phyloP scores from a whole-genome alignment of 2,888 invertebrate species.

The Drosophila siamana region DNA sequence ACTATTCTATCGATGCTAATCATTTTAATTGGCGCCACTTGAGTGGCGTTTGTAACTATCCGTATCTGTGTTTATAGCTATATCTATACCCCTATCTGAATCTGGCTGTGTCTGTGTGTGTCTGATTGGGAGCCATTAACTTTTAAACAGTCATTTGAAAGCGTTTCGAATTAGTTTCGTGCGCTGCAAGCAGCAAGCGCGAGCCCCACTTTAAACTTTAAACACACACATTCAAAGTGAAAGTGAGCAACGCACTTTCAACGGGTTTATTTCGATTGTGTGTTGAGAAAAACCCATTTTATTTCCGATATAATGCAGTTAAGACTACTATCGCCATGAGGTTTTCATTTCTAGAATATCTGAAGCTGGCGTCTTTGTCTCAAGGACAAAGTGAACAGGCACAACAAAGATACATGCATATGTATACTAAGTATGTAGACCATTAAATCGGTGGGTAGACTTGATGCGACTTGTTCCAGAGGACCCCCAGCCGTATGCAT shows the following conservation, averaged over 20 bases:
- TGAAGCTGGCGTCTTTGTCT: neutral
- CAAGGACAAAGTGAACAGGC: neutral
- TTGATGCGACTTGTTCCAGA: neutral
- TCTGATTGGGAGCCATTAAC: slow-evolving; percentile 66
- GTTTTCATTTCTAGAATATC: neutral
- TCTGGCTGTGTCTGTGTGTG: slow-evolving; percentile 11
- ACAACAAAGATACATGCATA: too few relatives aligned
- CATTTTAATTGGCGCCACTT: slow-evolving; percentile 81
- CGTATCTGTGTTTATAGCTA: slow-evolving; percentile 11
- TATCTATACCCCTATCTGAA: neutral
- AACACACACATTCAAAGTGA: slow-evolving; percentile 58
- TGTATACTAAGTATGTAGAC: too few relatives aligned
- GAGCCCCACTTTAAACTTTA: slow-evolving; percentile 39
- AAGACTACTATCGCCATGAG: neutral
- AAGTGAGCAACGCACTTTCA: slow-evolving; percentile 66
- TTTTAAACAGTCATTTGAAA: slow-evolving; percentile 73
- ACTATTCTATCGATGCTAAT: slow-evolving; percentile 73
- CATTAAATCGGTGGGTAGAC: too few relatives aligned
- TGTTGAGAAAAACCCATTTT: neutral
- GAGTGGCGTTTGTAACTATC: slow-evolving; percentile 37
- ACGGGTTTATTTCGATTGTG: slow-evolving; percentile 26
- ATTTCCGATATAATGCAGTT: slow-evolving; percentile 7
- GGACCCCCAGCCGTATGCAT: slow-evolving; percentile 25
- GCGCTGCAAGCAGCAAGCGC: slow-evolving; percentile 56
- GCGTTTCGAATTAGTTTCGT: slow-evolving; percentile 75